Conservation (phyloP, 1,140 invertebrate species). For the Drosophila arizonae region DNA sequence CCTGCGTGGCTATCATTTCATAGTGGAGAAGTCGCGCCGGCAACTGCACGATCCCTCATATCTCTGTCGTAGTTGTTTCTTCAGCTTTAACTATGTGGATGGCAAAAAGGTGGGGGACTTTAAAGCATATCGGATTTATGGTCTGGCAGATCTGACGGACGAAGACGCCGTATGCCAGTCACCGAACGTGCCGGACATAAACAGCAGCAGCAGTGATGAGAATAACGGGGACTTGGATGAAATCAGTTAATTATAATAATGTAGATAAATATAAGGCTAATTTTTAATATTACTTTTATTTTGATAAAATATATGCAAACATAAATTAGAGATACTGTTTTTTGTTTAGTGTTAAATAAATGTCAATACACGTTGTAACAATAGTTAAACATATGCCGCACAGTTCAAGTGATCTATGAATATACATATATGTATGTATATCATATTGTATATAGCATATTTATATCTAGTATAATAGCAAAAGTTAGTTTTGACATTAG, state of each 20-base stretch:
- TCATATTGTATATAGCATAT: conserved; percentile 3
- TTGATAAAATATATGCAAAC: conserved; percentile 67
- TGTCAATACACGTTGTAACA: conserved; percentile 63
- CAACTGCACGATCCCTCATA: conserved; percentile 87
- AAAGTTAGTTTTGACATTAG: conserved; percentile 33
- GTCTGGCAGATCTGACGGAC: not conserved
- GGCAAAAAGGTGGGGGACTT: conserved; percentile 85
- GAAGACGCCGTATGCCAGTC: conserved; percentile 1
- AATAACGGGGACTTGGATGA: conserved; percentile 10
- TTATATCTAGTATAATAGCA: conserved; percentile 30
- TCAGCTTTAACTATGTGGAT: conserved; percentile 86
- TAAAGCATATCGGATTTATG: conserved; percentile 84
- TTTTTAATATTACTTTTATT: conserved; percentile 42
- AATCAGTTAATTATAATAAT: conserved; percentile 2
- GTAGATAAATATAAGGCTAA: not conserved
- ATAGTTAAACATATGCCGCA: conserved; percentile 51
- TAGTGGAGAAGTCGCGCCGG: conserved; percentile 84
- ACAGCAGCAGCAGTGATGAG: conserved; percentile 15
- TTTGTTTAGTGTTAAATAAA: conserved; percentile 52
- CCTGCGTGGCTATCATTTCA: conserved; percentile 84
- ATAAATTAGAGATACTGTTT: conserved; percentile 41
- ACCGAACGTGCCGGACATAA: conserved; percentile 4
- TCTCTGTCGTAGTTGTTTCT: conserved; percentile 87
- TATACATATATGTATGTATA: conserved; percentile 9
- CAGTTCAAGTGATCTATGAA: conserved; percentile 3